Base-by-base conservation (phyloP, 2,113 vertebrate genomes). In the Sturnus vulgaris region DNA sequence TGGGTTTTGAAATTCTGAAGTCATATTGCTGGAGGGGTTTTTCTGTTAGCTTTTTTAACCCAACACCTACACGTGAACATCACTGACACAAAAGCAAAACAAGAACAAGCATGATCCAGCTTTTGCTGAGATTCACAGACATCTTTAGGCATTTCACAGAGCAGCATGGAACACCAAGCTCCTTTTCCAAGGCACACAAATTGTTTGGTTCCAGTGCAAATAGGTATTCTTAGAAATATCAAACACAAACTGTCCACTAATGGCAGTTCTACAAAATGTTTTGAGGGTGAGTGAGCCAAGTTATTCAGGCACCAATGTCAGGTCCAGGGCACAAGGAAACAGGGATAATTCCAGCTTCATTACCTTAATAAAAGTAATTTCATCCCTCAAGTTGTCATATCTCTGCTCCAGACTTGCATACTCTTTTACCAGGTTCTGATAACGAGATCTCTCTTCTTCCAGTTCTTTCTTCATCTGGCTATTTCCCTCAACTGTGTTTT, bases 401-500 rank as follows among this genome's bases (percentile, higher is more conserved):
- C 98, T 98, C 97, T 99, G 99, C 97, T 99, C 99, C 96, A 99
- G 90, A 53, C 97, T 96, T 2, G 99, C 99, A 95, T 98, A 99
- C 30, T 99, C 99, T 93, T 99, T 99, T 27, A 99, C 97, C 2
- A 99, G 98, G 68, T 99, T 99, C 97, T 99, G 99, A 91, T 99
- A 99, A 31, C 98, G 98, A 71, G 98, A 97, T 2, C 99, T 95
- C 82, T 99, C 99, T 6, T 98, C 98, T 33, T 99, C 98, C 92
- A 99, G 96, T 40, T 99, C 99, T 1, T 96, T 96, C 95, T 98
- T 98, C 89, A 98, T 96, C n/a, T 94, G 88, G 8, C 81, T 75
- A 7, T 89, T 97, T 89, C 98, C 98, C 68, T 96, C 97, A 76
- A 85, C 64, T 2, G 98, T 96, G 25, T 60, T 97, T 84, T 1